A percentile compares a stretch with the other conserved stretches of the same genome.
These are phyloP conservation scores for Semnornis frantzii DNA, from an alignment of 2,113 vertebrate species.

Conservation along the genomic window DNA sequence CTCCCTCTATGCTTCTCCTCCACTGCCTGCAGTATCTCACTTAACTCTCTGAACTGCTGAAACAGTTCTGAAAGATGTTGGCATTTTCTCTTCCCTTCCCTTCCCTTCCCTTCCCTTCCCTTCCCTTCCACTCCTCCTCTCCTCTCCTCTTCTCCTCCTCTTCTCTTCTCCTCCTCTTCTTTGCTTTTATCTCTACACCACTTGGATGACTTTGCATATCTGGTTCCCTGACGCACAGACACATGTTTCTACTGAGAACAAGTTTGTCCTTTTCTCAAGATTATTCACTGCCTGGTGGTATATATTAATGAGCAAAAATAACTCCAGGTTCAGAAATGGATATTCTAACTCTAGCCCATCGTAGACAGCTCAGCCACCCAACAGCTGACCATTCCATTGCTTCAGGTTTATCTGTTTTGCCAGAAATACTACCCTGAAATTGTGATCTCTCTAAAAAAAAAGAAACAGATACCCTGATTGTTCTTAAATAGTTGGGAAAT, in stretches of 20 bases:
- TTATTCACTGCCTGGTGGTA: background rate
- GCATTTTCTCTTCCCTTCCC: background rate
- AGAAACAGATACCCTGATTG: background rate
- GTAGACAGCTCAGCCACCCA: background rate
- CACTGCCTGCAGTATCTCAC: background rate
- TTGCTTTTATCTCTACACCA: background rate
- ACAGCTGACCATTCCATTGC: slow-evolving; percentile 31
- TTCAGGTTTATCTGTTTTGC: slow-evolving; percentile 47
- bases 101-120: too few species aligned
- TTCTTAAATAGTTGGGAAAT: slow-evolving; percentile 42
- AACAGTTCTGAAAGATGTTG: background rate
- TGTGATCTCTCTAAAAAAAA: slow-evolving; percentile 43
- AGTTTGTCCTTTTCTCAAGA: slow-evolving; percentile 18
- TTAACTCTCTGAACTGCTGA: background rate
- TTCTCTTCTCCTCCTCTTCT: too few species aligned
- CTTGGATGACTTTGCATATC: background rate
- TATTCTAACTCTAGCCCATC: background rate
- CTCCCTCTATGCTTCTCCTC: background rate
- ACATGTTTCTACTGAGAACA: background rate
- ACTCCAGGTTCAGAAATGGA: background rate
- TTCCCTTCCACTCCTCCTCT: too few species aligned
- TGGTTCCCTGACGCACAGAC: background rate
- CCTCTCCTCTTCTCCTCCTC: too few species aligned
- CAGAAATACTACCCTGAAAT: slow-evolving; percentile 49
- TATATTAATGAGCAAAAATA: background rate